Percentiles rank a stretch among this genome's conserved stretches.
Evolutionary conservation across 1,140 invertebrate genomes (phyloP).

Genomic region (Chironomus striatipennis): DNA sequence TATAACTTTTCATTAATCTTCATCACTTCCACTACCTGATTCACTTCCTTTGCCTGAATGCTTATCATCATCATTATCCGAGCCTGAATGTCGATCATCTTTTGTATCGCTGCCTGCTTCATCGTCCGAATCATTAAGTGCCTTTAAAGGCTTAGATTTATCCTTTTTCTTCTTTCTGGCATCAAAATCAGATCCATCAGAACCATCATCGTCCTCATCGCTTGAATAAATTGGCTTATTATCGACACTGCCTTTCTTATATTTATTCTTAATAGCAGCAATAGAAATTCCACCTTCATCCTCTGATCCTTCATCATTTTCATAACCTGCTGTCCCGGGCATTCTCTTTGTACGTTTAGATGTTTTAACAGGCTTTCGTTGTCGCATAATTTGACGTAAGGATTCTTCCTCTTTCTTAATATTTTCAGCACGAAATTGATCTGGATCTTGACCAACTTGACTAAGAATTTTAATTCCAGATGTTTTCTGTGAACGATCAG

Average conservation of each 20-base stretch:
- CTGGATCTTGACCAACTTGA: constrained; percentile 88
- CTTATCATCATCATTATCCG: not conserved
- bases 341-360: constrained; percentile 52
- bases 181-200: constrained; percentile 77
- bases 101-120: constrained; percentile 34
- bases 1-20: not conserved
- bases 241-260: constrained; percentile 55
- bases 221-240: constrained; percentile 80
- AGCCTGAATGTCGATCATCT: constrained; percentile 29
- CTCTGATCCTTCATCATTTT: constrained; percentile 72
- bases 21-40: not conserved
- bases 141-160: constrained; percentile 71
- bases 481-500: constrained; percentile 93
- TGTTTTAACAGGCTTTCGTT: constrained; percentile 48
- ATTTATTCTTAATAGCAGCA: constrained; percentile 90
- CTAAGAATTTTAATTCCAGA: constrained; percentile 94
- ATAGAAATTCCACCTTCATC: constrained; percentile 87
- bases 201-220: constrained; percentile 77
- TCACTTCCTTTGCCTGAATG: not conserved
- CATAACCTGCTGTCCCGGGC: constrained; percentile 45
- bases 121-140: constrained; percentile 66
- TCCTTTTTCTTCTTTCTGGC: constrained; percentile 63
- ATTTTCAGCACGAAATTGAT: constrained; percentile 80
- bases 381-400: constrained; percentile 72
- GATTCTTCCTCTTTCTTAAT: constrained; percentile 94